A percentile compares a stretch with the other conserved stretches of the same genome.
phyloP scores from a whole-genome alignment of 2,888 invertebrate species.

The Cephus pulcher region DNA sequence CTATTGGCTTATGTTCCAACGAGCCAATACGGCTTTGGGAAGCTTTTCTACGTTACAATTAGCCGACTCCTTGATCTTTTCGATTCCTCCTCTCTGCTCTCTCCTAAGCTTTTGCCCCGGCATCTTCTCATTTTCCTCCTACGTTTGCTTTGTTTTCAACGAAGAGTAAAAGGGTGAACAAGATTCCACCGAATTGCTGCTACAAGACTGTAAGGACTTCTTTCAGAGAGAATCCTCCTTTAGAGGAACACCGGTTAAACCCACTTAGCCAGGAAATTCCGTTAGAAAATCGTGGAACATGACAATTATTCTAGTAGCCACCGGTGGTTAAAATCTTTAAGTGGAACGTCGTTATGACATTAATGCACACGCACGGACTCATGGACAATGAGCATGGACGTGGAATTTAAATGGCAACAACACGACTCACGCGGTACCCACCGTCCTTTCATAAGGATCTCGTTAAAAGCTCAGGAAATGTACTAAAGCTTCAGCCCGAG shows the following conservation, averaged over 20 bases:
- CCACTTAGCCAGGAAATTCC: neutral
- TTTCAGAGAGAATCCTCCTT: neutral
- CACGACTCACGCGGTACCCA: constrained; percentile 9
- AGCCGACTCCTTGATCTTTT: constrained; percentile 31
- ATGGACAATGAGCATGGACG: neutral
- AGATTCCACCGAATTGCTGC: neutral
- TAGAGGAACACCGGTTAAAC: neutral
- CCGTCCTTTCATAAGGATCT: constrained; percentile 45
- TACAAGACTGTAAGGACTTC: neutral
- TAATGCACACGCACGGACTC: neutral
- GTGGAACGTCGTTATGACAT: neutral
- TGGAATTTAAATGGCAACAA: constrained; percentile 29
- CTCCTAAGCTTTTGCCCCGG: neutral
- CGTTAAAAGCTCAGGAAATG: constrained; percentile 57
- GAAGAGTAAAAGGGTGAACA: neutral
- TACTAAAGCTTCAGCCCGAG: constrained; percentile 38
- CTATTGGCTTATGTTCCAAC: neutral
- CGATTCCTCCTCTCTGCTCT: neutral
- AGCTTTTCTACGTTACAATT: constrained; percentile 30
- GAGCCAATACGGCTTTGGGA: constrained; percentile 7
- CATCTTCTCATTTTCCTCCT: neutral
- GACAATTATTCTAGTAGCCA: neutral
- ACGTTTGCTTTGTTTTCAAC: neutral
- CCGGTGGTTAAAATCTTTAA: neutral
- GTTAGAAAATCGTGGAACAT: neutral